Percentiles rank a stretch among this genome's conserved stretches.
phyloP scores from a whole-genome alignment of 2,888 invertebrate species.

The Uropetala carovei region DNA sequence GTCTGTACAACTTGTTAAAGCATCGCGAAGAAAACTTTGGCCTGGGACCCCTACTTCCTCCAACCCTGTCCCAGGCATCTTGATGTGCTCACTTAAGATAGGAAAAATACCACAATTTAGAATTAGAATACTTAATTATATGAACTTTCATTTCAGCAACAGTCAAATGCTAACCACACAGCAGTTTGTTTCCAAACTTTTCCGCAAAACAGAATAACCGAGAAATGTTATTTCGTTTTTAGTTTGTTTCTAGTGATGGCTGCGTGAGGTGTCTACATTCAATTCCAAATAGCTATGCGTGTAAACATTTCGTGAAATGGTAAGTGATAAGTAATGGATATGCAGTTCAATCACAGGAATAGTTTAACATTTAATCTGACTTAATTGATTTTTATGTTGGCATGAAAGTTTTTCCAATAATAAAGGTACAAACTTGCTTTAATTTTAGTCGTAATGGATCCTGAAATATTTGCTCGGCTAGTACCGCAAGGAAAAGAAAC shows the following conservation, averaged over 20 bases:
- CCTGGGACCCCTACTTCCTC: constrained; percentile 93
- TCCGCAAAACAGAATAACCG: not conserved
- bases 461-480: constrained; percentile 76
- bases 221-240: not conserved
- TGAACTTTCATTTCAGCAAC: not conserved
- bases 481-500: constrained; percentile 84
- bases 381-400: too few species aligned
- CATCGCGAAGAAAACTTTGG: constrained; percentile 90
- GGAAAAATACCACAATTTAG: not conserved
- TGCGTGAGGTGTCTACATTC: too few species aligned
- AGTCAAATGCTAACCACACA: not conserved
- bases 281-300: too few species aligned
- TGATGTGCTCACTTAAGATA: not conserved
- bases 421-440: not conserved
- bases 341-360: too few species aligned
- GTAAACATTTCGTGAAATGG: too few species aligned
- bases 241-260: too few species aligned
- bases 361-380: too few species aligned
- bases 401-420: too few species aligned
- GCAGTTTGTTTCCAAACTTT: constrained; percentile 44
- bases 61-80: constrained; percentile 76
- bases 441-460: constrained; percentile 73
- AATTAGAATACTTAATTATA: not conserved
- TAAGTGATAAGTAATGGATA: too few species aligned
- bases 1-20: constrained; percentile 96